Evolutionary conservation across 2,888 invertebrate species (phyloP).

Genomic region (Drosophila cracens): DNA sequence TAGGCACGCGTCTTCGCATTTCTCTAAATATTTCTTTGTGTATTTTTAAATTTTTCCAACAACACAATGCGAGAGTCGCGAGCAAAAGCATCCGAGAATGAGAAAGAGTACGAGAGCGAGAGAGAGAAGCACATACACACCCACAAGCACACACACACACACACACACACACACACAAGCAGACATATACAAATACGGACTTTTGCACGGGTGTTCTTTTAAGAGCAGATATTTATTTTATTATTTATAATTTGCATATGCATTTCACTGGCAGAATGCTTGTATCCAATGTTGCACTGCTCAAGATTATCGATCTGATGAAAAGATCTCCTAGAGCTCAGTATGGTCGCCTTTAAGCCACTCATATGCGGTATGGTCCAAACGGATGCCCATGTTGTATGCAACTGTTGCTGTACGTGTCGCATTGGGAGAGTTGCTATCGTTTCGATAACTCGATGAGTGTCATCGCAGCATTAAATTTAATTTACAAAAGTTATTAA

Average conservation of each 20-base stretch:
- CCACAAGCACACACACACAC: background rate
- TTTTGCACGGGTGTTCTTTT: background rate
- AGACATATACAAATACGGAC: slow-evolving; percentile 11
- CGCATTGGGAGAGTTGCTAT: background rate
- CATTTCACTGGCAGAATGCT: background rate
- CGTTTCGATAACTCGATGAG: background rate
- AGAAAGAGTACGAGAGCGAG: slow-evolving; percentile 1
- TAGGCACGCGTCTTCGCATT: slow-evolving; percentile 51
- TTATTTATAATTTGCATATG: background rate
- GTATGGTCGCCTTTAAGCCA: background rate
- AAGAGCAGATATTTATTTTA: background rate
- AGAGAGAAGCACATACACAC: background rate
- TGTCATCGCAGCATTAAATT: background rate
- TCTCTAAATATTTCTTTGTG: slow-evolving; percentile 38
- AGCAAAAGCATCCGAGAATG: background rate
- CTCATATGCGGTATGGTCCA: background rate
- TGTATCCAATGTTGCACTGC: background rate
- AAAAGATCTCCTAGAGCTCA: slow-evolving; percentile 26
- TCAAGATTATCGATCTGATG: slow-evolving; percentile 25
- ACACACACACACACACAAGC: background rate
- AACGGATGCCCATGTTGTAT: slow-evolving; percentile 26
- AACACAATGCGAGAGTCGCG: slow-evolving; percentile 8
- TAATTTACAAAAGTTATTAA: background rate
- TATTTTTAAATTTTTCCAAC: slow-evolving; percentile 46
- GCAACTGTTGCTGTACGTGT: background rate